A percentile compares a stretch with the other conserved stretches of the same genome.
These are phyloP conservation scores for Heliconius melpomene DNA, from an alignment of 1,140 invertebrate genomes.

Conservation along the genomic window DNA sequence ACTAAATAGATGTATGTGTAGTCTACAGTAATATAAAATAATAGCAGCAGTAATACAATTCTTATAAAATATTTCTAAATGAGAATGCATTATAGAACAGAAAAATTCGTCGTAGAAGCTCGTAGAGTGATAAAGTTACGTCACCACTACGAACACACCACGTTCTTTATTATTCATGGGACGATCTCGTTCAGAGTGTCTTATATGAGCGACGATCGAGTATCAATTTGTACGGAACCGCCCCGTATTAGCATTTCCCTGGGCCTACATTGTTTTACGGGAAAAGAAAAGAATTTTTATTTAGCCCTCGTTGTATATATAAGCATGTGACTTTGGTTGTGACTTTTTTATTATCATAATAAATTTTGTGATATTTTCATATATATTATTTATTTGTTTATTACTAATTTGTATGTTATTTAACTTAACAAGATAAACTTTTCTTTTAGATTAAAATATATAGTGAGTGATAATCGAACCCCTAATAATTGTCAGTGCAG, in stretches of 20 bases:
- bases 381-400: no score
- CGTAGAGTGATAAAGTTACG: constrained; percentile 43
- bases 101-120: constrained; percentile 48
- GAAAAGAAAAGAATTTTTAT: constrained; percentile 34
- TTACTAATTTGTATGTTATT: no score
- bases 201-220: constrained; percentile 80
- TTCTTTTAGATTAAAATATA: no score
- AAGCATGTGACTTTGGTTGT: background rate
- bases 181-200: constrained; percentile 76
- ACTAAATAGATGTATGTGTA: no score
- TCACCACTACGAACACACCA: constrained; percentile 43
- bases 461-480: no score
- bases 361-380: background rate
- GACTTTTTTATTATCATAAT: background rate
- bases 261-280: constrained; percentile 70
- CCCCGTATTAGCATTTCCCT: constrained; percentile 74
- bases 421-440: no score
- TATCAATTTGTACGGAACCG: constrained; percentile 78
- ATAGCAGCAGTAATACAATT: no score
- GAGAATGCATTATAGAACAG: background rate
- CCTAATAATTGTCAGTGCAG: no score
- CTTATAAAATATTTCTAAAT: background rate
- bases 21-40: no score
- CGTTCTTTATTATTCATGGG: constrained; percentile 80
- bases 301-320: background rate